phyloP scores from a whole-genome alignment of 2,888 invertebrate genomes.

The Ctena decussata region DNA sequence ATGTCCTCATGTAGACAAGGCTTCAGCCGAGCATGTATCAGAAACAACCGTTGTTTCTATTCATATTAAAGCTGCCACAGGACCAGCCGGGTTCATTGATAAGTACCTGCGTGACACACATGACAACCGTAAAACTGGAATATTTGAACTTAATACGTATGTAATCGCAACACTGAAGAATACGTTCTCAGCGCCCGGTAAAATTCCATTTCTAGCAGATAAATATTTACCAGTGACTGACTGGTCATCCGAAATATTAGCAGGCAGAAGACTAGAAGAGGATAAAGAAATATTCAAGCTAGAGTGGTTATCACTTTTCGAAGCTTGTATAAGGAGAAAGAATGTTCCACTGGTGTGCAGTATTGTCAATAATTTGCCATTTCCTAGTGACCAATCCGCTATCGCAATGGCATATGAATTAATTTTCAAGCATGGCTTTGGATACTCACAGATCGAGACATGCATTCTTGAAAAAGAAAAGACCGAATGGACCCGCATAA shows the following conservation, averaged over 20 bases:
- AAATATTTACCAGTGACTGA: neutral
- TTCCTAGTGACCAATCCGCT: neutral
- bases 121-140: no score
- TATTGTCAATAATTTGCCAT: neutral
- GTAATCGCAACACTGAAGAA: no score
- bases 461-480: no score
- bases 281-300: neutral
- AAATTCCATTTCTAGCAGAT: neutral
- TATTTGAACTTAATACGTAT: no score
- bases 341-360: neutral
- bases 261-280: neutral
- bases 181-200: no score
- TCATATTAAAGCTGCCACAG: neutral
- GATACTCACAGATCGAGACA: no score
- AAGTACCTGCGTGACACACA: no score
- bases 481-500: no score
- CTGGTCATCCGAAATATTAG: neutral
- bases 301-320: neutral
- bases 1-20: neutral
- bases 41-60: neutral
- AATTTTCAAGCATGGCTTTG: neutral
- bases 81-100: no score
- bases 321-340: neutral
- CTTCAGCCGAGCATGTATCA: neutral
- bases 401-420: neutral